phyloP scores from a whole-genome alignment of 2,797 vertebrate genomes.

The Uromys caudimaculatus region DNA sequence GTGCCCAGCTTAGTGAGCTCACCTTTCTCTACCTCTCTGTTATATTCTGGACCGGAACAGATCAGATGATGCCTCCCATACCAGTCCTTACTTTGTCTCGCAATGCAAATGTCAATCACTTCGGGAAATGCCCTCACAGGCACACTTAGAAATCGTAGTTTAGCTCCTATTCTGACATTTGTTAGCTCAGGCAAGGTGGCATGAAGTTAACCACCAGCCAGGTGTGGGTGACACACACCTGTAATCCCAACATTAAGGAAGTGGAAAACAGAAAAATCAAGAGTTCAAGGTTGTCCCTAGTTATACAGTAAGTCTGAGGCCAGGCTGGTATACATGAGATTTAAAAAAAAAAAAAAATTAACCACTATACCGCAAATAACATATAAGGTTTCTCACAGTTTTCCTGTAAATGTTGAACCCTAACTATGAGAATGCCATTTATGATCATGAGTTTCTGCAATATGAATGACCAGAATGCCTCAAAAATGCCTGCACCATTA shows the following conservation, averaged over 20 bases:
- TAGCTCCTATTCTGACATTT: not conserved
- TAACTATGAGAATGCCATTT: slow-evolving; percentile 5
- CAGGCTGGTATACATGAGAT: not conserved
- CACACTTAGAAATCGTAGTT: not conserved
- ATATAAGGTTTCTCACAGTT: not conserved
- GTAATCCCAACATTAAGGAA: not conserved
- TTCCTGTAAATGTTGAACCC: not conserved
- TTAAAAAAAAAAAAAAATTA: not conserved
- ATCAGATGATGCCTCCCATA: not conserved
- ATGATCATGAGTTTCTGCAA: not conserved
- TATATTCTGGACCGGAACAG: not conserved
- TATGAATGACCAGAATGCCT: not conserved
- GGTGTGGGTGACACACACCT: not conserved
- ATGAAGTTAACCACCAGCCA: not conserved
- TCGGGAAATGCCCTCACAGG: not conserved
- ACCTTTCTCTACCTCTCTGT: not conserved
- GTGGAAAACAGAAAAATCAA: not conserved
- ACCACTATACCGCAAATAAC: not conserved
- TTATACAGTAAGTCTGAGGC: not conserved
- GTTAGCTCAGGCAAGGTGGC: not conserved
- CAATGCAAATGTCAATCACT: not conserved
- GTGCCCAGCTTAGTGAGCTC: not conserved
- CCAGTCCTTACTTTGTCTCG: too few relatives aligned
- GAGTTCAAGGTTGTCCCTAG: not conserved
- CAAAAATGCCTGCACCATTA: not conserved